Evolutionary conservation across 2,113 vertebrate genomes (phyloP), one percentile per base, ranked within the genome.

Genomic region (Burhinus bistriatus): DNA sequence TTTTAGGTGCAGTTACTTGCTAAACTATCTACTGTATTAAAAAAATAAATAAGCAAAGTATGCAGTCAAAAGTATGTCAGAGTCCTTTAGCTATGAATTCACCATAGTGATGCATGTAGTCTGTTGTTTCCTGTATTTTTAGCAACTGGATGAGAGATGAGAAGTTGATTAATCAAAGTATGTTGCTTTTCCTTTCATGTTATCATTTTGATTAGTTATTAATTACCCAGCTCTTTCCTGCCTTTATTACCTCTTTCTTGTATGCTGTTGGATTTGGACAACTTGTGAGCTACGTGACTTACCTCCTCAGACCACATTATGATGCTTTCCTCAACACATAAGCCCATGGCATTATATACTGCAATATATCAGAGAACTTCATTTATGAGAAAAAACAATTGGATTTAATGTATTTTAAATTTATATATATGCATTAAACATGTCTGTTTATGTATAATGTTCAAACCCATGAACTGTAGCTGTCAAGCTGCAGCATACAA

Each of bases 161-260:
- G 45, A 87, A 72, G 40, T 45, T 93, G 58, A 90, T 91, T 94
- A 95, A 94, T 91, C 69, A 82, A 87, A 36, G 25, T 76, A 65
- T 54, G 17, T 21, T 90, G 57, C 40, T 91, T 91, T 93, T 76
- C 66, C 49, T 91, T 91, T 88, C 66, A 65, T 54, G 40, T 65
- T 83, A 91, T 77, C 27, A 47, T 85, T 94, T 90, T 83, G 52
- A 90, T 96, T 93, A 87, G 82, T 87, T 85, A 80, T 32, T 80
- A 91, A 95, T 93, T 95, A 87, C 9, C 13, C 8, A 62, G 4
- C 9, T 83, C 64, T 80, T 92, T 86, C 81, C 73, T 82, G 64
- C 30, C 18, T 68, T 89, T 92, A 49, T 71, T 82, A 71, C 12
- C 16, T 84, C 15, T 30, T 88, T 12, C 34, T 85, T 68, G 34